These are phyloP conservation scores for Clupea harengus DNA, from an alignment of 2,113 vertebrate genomes.

Conservation along the genomic window DNA sequence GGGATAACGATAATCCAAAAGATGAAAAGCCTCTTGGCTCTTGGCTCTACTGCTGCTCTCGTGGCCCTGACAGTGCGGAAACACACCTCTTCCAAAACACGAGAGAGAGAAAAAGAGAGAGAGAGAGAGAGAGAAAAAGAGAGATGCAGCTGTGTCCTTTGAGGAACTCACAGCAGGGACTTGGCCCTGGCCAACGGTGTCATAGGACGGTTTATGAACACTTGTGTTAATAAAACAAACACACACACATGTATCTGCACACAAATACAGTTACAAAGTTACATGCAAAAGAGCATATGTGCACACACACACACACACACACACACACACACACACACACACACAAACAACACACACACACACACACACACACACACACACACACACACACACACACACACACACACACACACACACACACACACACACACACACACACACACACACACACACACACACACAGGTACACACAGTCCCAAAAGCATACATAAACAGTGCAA, in stretches of 20 bases:
- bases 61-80: conserved; percentile 28
- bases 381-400: not conserved
- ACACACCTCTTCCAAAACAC: conserved; percentile 41
- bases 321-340: not conserved
- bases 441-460: not conserved
- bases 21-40: conserved; percentile 44
- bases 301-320: not conserved
- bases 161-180: not conserved
- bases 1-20: conserved; percentile 35
- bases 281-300: not conserved
- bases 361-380: not conserved
- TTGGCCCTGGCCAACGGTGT: not conserved
- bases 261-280: not conserved
- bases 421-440: not conserved
- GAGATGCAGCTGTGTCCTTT: conserved; percentile 16
- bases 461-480: not conserved
- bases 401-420: not conserved
- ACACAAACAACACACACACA: not conserved
- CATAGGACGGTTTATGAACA: not conserved
- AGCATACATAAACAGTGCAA: not conserved
- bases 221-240: not conserved
- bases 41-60: conserved; percentile 32
- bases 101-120: conserved; percentile 21
- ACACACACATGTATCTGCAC: not conserved
- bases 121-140: not conserved